Percentiles rank a stretch among this genome's conserved stretches.
phyloP scores from a whole-genome alignment of 2,113 vertebrate genomes.

The Centropus bengalensis region DNA sequence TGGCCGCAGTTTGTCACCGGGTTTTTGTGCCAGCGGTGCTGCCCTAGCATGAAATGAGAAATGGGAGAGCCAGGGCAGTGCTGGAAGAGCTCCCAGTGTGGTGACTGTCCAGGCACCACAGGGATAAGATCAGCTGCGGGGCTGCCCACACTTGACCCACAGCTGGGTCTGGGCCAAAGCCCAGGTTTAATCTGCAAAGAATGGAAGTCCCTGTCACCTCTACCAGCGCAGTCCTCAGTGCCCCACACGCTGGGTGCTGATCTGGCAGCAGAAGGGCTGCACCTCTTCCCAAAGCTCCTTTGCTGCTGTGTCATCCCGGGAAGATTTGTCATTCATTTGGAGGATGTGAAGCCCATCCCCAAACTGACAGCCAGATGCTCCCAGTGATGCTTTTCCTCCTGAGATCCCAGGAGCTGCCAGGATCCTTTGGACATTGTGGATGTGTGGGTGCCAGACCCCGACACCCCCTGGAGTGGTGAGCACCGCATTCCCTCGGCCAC shows the following conservation, averaged over 20 bases:
- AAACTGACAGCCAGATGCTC: neutral
- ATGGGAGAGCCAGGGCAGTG: fast-evolving
- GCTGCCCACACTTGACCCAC: fast-evolving
- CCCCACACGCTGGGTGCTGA: fast-evolving
- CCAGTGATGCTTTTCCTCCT: neutral
- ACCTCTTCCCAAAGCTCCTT: neutral
- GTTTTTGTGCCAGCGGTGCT: neutral
- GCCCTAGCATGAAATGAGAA: neutral
- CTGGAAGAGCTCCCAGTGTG: fast-evolving
- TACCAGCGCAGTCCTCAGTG: neutral
- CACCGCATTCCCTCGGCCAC: fast-evolving
- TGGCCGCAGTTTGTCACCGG: neutral
- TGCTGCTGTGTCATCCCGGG: neutral
- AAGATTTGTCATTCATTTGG: neutral
- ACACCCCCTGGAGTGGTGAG: fast-evolving
- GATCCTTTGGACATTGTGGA: neutral
- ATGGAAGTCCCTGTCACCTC: neutral
- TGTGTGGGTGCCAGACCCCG: neutral
- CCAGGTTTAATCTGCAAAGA: neutral
- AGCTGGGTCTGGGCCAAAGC: neutral
- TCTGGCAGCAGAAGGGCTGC: neutral
- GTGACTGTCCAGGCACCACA: neutral
- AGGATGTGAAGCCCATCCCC: neutral
- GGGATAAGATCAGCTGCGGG: neutral
- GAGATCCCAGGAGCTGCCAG: neutral